Base-by-base conservation (phyloP, 37 sponge, comb jelly and placozoan species). In the Spongia lamella region DNA sequence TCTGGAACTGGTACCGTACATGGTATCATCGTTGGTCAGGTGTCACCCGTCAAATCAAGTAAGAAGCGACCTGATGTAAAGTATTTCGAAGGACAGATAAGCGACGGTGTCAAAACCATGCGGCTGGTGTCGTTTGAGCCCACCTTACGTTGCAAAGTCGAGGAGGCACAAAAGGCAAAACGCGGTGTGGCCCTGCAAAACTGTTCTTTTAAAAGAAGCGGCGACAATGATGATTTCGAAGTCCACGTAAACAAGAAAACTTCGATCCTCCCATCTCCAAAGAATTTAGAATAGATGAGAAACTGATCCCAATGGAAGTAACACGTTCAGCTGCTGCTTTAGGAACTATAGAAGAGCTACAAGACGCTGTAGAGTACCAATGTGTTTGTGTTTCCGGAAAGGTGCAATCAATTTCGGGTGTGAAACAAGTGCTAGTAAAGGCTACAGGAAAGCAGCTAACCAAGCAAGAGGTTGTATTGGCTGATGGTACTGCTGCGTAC, bases 121-220 rank as follows among this genome's bases (percentile, higher is more conserved):
- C 11, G 6, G 25, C 38, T 67, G 39, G 68, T 67, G 3, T 67
- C 68, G n/a, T 67, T 67, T 26, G 68, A 67, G 47, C 39, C 68
- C 22, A 34, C n/a, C 2, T 67, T 67, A 26, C 21, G 68, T 3
- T 4, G 49, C 13, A 50, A 34, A 22, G 20, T 38, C 3, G 3
- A 67, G 6, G 24, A 38, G 68, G 43, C 22, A 14, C 38, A 19
- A 22, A 38, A 39, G 39, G 25, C 24, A 14, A 50, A 50, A 4
- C 4, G 43, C 19, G 39, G 68, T 19, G 68, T 67, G 11, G 47
- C 68, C 21, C 3, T 67, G 49, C 34, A 33, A 35, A 63, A 63
- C 26, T 63, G 64, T 30, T 13, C 7, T 7, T 33, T 63, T 25
- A 2, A 63, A 63, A 63, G 33, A 35, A 63, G 64, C 33, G 32